Evolutionary conservation across 2,888 invertebrate species (phyloP).

Genomic region (Agonopterix subpropinquella): DNA sequence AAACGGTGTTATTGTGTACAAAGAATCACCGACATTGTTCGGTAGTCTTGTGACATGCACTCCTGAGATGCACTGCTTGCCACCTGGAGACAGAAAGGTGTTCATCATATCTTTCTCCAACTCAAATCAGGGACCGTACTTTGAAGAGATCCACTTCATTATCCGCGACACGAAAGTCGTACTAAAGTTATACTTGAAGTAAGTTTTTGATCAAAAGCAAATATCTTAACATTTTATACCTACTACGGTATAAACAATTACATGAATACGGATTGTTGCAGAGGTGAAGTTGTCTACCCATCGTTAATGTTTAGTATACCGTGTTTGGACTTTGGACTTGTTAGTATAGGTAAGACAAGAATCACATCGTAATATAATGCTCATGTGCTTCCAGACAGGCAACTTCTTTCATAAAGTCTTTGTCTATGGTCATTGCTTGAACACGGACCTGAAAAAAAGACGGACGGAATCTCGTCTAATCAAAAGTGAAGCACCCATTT

Average conservation of each 20-base stretch:
- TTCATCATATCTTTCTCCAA: constrained; percentile 76
- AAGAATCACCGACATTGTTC: constrained; percentile 63
- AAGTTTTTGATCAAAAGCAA: constrained; percentile 26
- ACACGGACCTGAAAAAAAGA: too few relatives aligned
- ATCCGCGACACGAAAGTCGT: constrained; percentile 76
- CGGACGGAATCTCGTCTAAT: too few relatives aligned
- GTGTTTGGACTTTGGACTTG: constrained; percentile 72
- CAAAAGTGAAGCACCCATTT: too few relatives aligned
- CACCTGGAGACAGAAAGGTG: constrained; percentile 65
- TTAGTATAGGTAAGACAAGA: constrained; percentile 69
- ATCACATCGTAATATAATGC: too few relatives aligned
- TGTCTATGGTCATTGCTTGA: too few relatives aligned
- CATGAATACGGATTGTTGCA: constrained; percentile 39
- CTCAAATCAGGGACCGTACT: constrained; percentile 75
- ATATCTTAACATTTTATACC: not conserved
- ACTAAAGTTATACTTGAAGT: constrained; percentile 75
- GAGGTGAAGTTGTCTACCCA: constrained; percentile 78
- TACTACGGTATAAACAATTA: not conserved
- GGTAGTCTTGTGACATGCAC: constrained; percentile 72
- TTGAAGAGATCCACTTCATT: constrained; percentile 76
- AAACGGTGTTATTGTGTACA: constrained; percentile 71
- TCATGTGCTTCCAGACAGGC: too few relatives aligned
- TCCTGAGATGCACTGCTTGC: constrained; percentile 59
- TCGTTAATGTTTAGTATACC: constrained; percentile 69
- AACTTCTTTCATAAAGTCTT: too few relatives aligned